Evolutionary conservation across 2,888 invertebrate genomes (phyloP).

Genomic region (Yponomeuta sedellus): DNA sequence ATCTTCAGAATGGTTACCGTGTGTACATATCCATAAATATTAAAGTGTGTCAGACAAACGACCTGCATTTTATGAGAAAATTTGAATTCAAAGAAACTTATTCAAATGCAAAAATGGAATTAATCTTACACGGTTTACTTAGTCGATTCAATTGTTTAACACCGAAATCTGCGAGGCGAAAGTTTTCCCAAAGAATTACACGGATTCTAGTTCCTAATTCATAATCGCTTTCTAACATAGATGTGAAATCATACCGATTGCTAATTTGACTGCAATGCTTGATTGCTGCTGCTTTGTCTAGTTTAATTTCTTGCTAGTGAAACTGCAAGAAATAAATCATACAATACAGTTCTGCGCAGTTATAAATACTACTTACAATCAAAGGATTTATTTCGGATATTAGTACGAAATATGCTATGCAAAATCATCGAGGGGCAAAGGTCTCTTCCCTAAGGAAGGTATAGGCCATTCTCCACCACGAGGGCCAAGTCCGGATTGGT

Average conservation of each 20-base stretch:
- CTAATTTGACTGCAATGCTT: not conserved
- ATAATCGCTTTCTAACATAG: not conserved
- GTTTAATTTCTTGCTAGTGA: no score
- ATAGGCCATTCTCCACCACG: no score
- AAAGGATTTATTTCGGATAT: no score
- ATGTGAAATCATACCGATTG: not conserved
- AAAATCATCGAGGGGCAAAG: no score
- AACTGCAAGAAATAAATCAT: no score
- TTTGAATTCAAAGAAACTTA: not conserved
- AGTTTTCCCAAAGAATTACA: not conserved
- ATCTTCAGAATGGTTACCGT: no score
- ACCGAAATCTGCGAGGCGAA: not conserved
- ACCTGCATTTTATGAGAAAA: not conserved
- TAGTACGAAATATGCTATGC: no score
- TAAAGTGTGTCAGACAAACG: not conserved
- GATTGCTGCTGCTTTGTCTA: no score
- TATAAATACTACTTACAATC: no score
- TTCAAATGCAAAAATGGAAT: not conserved
- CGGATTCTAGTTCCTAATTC: not conserved
- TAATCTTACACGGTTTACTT: constrained; percentile 1
- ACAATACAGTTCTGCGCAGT: no score
- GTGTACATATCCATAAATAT: not conserved
- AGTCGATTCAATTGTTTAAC: not conserved
- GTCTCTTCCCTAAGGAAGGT: no score
- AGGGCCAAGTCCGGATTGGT: no score